Base-by-base conservation (phyloP, 1,140 invertebrate species). In the Bicyclus anynana region DNA sequence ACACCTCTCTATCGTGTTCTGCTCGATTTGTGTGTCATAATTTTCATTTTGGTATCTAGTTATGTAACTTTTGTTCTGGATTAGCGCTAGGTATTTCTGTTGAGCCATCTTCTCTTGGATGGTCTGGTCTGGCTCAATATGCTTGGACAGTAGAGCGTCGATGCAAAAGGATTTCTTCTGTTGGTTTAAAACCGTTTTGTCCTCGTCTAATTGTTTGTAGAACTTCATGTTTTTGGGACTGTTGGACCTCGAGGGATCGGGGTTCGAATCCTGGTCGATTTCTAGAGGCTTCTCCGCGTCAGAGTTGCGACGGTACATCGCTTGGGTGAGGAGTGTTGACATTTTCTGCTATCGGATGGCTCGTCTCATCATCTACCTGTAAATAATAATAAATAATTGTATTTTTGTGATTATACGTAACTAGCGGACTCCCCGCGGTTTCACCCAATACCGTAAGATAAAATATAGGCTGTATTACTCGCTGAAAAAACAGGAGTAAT, bases 141-240 rank as follows among this genome's bases (percentile, higher is more conserved):
- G 81, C 6, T 79, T 77, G 0, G 88, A 89, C 0, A 90, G 62
- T 4, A 90, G 52, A 0, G 89, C 89, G 53, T 90, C 89, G 3
- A 89, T 90, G 54, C 89, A 89, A 47, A 90, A 90, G 0, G 87
- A 89, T 56, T 90, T 90, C 57, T 89, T 90, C 0, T 44, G 53
- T 20, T 78, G 76, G 37, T 69, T 80, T 0, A 88, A 17, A 1
- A 80, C 72, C 0, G 84, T 88, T 54, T 86, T 88, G 0, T 84
- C 80, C 17, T 84, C 81, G 46, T 78, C 75, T 7, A 65, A 44
- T 37, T 67, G 67, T 20, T 78, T 80, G 59, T 79, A 87, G 51
- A 68, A 88, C 35, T 81, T 86, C 73, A 82, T 78, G 64, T 77
- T 84, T 56, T 81, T 83, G 0, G 81, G 80, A 26, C 74, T 83